A percentile compares a stretch with the other conserved stretches of the same genome.
phyloP scores from a whole-genome alignment of 1,140 invertebrate species.

The Heterodera schachtii region DNA sequence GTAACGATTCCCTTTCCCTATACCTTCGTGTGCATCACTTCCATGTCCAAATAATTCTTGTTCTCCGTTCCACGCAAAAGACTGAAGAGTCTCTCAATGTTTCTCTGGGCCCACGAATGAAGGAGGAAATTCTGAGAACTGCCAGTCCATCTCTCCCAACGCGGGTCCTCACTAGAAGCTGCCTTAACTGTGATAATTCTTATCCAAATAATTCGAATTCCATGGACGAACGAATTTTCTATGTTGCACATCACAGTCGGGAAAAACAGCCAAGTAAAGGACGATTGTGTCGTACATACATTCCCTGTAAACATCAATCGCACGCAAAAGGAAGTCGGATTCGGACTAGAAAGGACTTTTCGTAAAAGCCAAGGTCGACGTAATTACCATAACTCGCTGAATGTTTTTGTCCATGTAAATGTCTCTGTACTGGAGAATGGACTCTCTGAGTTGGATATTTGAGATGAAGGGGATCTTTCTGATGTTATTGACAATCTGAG shows the following conservation, averaged over 20 bases:
- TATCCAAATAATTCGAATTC: slow-evolving; percentile 5
- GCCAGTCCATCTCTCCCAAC: slow-evolving; percentile 63
- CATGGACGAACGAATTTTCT: slow-evolving; percentile 46
- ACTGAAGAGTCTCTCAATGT: slow-evolving; percentile 52
- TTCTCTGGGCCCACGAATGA: slow-evolving; percentile 59
- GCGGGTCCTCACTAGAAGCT: slow-evolving; percentile 51
- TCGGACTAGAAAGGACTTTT: slow-evolving; percentile 47
- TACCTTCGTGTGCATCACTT: slow-evolving; percentile 36
- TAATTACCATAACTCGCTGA: slow-evolving; percentile 50
- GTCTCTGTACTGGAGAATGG: slow-evolving; percentile 57
- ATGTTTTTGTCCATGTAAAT: slow-evolving; percentile 63
- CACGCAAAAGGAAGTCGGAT: slow-evolving; percentile 55
- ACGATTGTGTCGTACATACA: slow-evolving; percentile 66
- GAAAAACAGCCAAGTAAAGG: slow-evolving; percentile 64
- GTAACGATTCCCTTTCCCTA: background rate
- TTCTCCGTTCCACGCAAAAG: slow-evolving; percentile 38
- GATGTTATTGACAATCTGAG: slow-evolving; percentile 61
- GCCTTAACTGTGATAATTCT: slow-evolving; percentile 21
- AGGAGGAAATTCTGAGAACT: slow-evolving; percentile 59
- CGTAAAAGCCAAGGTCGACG: no score
- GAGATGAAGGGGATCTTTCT: slow-evolving; percentile 60
- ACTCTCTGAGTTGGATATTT: slow-evolving; percentile 7
- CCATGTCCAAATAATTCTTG: slow-evolving; percentile 46
- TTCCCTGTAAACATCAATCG: slow-evolving; percentile 62
- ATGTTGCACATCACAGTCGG: slow-evolving; percentile 52